Evolutionary conservation across 2,888 invertebrate species (phyloP), one percentile per base, ranked within the genome.

Genomic region (Thymelicus acteon): DNA sequence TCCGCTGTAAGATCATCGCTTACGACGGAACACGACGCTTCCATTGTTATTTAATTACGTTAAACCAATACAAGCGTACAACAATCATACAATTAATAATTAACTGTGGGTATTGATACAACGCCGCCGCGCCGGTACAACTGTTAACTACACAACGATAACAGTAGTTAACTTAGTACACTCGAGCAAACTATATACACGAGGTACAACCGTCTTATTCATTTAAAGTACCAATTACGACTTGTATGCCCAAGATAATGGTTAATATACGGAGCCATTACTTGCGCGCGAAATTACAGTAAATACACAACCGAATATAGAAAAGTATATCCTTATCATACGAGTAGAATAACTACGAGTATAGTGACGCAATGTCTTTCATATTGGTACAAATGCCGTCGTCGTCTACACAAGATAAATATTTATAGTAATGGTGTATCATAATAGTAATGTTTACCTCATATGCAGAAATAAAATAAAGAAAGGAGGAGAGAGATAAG

Each of bases 51-150:
- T 54, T 54, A 54, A 54, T 54, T 54, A 54, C 54, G 54, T 8
- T 54, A 24, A 54, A 54, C 54, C 54, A 54, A 54, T 54, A 54
- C 54, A 54, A 54, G 54, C 54, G 54, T 54, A 24, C 52, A 52
- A 24, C 24, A 54, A 8, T 24, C 5, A 54, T 54, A 54, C 54
- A 10, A 54, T 54, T 54, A 54, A 54, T 54, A 54, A 54, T 54
- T 54, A 54, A 54, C 54, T 12, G 54, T 6, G 54, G 54, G 24
- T 54, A 54, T 54, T 54, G 54, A 54, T 54, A 54, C 54, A 54
- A 54, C 54, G 54, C 54, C 54, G 24, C 54, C 31, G 31, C 54
- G 54, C 54, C 54, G 24, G 54, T 54, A 24, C 12, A 24, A 24
- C 4, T 54, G 24, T 54, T 54, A 54, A 24, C 54, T 12, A 54